A percentile compares a stretch with the other conserved stretches of the same genome.
These are phyloP conservation scores for Drosophila navojoa DNA, from an alignment of 1,140 invertebrate genomes.

Conservation along the genomic window DNA sequence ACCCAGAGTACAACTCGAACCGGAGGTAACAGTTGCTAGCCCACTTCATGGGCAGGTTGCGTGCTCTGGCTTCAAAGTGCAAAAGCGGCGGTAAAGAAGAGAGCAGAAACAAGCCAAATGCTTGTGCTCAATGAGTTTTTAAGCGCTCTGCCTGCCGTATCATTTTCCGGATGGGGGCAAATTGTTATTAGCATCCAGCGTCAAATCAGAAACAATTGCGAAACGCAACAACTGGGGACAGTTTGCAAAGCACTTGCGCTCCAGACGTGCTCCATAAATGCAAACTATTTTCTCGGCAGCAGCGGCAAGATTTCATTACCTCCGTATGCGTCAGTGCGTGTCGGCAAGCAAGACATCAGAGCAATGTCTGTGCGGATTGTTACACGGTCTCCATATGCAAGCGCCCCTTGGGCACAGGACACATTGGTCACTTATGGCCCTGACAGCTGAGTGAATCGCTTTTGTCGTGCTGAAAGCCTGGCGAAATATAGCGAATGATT, in stretches of 20 bases:
- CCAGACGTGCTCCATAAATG: constrained; percentile 66
- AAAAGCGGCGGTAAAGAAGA: constrained; percentile 4
- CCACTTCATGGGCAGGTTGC: constrained; percentile 16
- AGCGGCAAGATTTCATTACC: constrained; percentile 27
- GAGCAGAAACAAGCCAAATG: constrained; percentile 15
- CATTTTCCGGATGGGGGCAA: constrained; percentile 23
- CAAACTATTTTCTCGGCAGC: constrained; percentile 42
- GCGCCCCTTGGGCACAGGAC: background rate
- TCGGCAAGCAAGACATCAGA: constrained; percentile 22
- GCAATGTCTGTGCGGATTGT: constrained; percentile 19
- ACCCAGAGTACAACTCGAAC: constrained; percentile 22
- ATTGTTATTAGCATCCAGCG: constrained; percentile 52
- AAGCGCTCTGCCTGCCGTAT: constrained; percentile 26
- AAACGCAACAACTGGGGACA: constrained; percentile 45
- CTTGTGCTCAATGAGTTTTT: constrained; percentile 44
- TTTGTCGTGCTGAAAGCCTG: constrained; percentile 8
- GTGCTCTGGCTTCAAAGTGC: constrained; percentile 30
- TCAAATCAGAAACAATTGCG: constrained; percentile 60
- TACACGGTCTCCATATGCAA: background rate
- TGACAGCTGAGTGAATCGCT: constrained; percentile 39
- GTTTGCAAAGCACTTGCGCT: constrained; percentile 35
- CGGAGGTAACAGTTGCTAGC: constrained; percentile 45
- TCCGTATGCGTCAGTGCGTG: constrained; percentile 15
- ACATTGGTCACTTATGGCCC: constrained; percentile 43
- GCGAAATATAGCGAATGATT: background rate